Evolutionary conservation across 2,797 vertebrate genomes (phyloP), one percentile per base, ranked within the genome.

Genomic region (Taenioides sp.): DNA sequence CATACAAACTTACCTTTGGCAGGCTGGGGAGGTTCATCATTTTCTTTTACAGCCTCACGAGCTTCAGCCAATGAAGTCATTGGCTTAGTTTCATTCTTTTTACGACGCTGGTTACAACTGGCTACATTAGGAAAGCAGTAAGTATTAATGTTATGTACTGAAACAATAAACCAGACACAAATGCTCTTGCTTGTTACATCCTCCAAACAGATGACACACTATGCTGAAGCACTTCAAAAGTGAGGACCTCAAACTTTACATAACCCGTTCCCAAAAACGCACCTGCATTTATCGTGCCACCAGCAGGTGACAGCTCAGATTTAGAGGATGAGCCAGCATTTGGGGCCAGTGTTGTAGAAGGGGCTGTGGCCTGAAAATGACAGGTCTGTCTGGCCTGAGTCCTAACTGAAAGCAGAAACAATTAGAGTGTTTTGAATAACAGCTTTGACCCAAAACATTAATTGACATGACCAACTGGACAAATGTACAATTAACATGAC

Each of bases 331-430:
- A 80, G 69, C 93, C 82, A 3, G 74, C 73, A 47, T 78, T 77
- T 49, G 77, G 70, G 47, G 84, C 80, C 5, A 88, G 72, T 12
- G 79, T 31, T 69, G 89, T 50, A n/a, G 74, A 75, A 69, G 87
- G 64, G 0, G 80, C 49, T 37, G 92, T 74, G 5, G 67, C 55
- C 74, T 94, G 93, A 74, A 94, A 87, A 74, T 87, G 71, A 50
- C 83, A 89, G 0, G 88, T 89, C 81, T 94, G 94, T 17, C 94
- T 92, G 62, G 74, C 62, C 86, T 92, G 91, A 77, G 91, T 74
- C 73, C 84, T 91, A 66, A 59, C 90, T 87, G 65, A 31, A 80
- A 81, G 40, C 0, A 78, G 67, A 64, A 50, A 74, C 16, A 70
- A 67, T 74, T 7, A 7, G 1, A 74, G 49, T 18, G 18, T 69